Evolutionary conservation across 2,113 vertebrate species (phyloP).

Genomic region (Morone chrysops): DNA sequence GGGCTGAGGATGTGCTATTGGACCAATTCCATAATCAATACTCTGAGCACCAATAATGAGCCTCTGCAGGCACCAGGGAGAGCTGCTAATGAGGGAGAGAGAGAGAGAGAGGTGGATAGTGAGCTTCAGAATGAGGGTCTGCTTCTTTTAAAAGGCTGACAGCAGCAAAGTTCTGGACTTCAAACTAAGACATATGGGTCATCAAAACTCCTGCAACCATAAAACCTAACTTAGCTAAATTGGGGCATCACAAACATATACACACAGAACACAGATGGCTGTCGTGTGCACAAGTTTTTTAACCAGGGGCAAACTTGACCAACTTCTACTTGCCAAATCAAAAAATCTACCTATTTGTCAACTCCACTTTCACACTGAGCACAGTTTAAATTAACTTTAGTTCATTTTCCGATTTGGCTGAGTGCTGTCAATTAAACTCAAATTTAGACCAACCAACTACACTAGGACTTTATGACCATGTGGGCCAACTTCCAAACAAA

Average conservation of each 20-base stretch:
- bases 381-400: neutral
- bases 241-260: neutral
- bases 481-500: neutral
- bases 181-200: conserved; percentile 46
- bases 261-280: neutral
- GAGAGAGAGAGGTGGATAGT: neutral
- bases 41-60: conserved; percentile 43
- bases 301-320: neutral
- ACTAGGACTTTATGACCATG: neutral
- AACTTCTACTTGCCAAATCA: neutral
- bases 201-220: conserved; percentile 3
- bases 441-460: neutral
- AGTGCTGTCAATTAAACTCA: neutral
- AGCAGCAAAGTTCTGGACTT: conserved; percentile 42
- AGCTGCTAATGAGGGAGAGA: conserved; percentile 49
- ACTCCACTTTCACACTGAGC: neutral
- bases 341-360: neutral
- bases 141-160: conserved; percentile 27
- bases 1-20: conserved; percentile 11
- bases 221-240: neutral
- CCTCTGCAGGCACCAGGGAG: conserved; percentile 28
- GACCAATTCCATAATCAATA: conserved; percentile 56
- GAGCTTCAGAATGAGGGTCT: neutral
- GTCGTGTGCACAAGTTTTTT: neutral
- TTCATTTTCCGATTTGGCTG: neutral